Evolutionary conservation across 1,140 invertebrate genomes (phyloP), one percentile per base, ranked within the genome.

Genomic region (Polyergus mexicanus): DNA sequence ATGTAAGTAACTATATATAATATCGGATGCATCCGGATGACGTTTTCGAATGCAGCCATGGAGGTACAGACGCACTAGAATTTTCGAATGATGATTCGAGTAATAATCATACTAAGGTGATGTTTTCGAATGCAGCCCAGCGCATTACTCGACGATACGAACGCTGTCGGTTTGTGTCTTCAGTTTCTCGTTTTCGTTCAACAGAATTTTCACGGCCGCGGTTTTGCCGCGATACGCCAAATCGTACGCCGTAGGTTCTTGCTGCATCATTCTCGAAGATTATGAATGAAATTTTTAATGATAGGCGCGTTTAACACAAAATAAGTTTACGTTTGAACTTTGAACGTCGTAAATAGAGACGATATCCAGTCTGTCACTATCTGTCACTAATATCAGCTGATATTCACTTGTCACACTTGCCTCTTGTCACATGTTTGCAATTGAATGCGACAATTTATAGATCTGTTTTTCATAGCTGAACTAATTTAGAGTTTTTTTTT

Each of bases 211-310:
- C 0, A 95, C 75, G 6, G 92, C 92, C 1, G 71, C 85, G 1
- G 83, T 84, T 86, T 93, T 93, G 35, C 94, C 94, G 22, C 89
- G 89, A 86, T 95, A 95, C 4, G 94, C 94, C 89, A 94, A 66
- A 60, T 95, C 94, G n/a, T 87, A 86, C 13, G 16, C n/a, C 19
- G 78, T 78, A 0, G 38, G 4, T 3, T 83, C 76, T n/a, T 81
- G 63, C 16, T 38, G 58, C n/a, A 16, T 10, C 75, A 85, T 85
- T 41, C 28, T 54, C 0, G 13, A 3, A n/a, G 11, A 28, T 81
- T 25, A 8, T 13, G 6, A 41, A n/a, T 58, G 25, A 78, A 8
- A 32, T 35, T 77, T 44, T 6, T 28, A 41, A n/a, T 1, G 56
- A 10, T 3, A 22, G 11, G 35, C 11, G 28, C 22, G 32, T 38